phyloP scores from a whole-genome alignment of 2,797 vertebrate genomes.

The Zalophus californianus region DNA sequence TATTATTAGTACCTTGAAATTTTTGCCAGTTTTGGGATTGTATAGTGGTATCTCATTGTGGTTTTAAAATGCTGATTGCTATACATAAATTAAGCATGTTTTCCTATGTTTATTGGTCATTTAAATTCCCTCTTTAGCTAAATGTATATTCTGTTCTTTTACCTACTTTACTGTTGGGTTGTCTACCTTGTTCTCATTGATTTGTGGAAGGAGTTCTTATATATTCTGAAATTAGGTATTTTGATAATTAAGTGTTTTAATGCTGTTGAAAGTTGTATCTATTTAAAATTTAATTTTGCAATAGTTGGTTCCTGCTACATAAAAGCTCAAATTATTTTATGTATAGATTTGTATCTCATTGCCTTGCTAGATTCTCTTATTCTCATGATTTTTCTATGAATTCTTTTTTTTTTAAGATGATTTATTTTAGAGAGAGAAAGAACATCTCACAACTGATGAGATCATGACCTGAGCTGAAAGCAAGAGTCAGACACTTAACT shows the following conservation, averaged over 20 bases:
- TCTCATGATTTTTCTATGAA: not conserved
- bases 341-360: not conserved
- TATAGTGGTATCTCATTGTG: not conserved
- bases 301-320: not conserved
- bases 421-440: no score
- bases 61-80: not conserved
- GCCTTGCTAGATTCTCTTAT: not conserved
- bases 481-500: no score
- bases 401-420: not conserved
- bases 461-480: no score
- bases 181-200: not conserved
- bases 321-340: not conserved
- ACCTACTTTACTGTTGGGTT: not conserved
- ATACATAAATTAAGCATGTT: not conserved
- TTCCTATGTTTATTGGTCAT: not conserved
- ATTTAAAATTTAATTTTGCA: constrained; percentile 46
- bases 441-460: no score
- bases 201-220: not conserved
- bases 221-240: not conserved
- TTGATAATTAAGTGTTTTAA: not conserved
- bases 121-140: not conserved
- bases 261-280: not conserved
- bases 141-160: not conserved
- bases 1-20: not conserved
- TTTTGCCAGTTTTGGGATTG: not conserved